Percentiles rank a stretch among this genome's conserved stretches.
Conservation (phyloP, 2,888 invertebrate species). For the Meta bourneti region DNA sequence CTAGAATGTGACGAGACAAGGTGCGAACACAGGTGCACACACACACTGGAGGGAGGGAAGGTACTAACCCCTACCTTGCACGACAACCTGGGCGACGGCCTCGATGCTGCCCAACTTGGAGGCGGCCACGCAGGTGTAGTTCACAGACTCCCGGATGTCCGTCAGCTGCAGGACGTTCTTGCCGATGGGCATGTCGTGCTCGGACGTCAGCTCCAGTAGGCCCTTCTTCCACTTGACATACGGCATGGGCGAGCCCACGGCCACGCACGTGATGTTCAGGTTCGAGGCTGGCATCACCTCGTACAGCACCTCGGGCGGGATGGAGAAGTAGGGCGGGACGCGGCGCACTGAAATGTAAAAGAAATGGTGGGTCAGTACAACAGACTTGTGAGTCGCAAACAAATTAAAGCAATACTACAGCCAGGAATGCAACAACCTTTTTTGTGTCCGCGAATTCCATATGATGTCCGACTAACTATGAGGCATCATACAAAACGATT, state of each 20-base stretch:
- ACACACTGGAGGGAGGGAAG: too few relatives aligned
- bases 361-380: background rate
- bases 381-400: too few relatives aligned
- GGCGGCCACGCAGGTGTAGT: slow-evolving; percentile 97
- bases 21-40: too few relatives aligned
- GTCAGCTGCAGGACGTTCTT: slow-evolving; percentile 92
- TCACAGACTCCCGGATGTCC: slow-evolving; percentile 94
- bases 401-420: too few relatives aligned
- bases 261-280: slow-evolving; percentile 96
- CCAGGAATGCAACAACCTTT: too few relatives aligned
- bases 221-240: slow-evolving; percentile 86
- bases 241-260: slow-evolving; percentile 99
- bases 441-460: too few relatives aligned
- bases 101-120: slow-evolving; percentile 96
- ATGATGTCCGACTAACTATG: too few relatives aligned
- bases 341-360: slow-evolving; percentile 88
- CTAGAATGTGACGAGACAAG: too few relatives aligned
- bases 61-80: slow-evolving; percentile 89
- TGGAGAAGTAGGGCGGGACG: slow-evolving; percentile 96
- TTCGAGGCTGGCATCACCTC: slow-evolving; percentile 95
- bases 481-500: too few relatives aligned
- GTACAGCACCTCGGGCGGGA: slow-evolving; percentile 90
- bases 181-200: slow-evolving; percentile 83
- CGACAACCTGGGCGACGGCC: slow-evolving; percentile 92
- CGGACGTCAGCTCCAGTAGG: slow-evolving; percentile 89